A percentile compares a stretch with the other conserved stretches of the same genome.
These are phyloP conservation scores for Crioceris asparagi DNA, from an alignment of 2,888 invertebrate genomes.

Conservation along the genomic window DNA sequence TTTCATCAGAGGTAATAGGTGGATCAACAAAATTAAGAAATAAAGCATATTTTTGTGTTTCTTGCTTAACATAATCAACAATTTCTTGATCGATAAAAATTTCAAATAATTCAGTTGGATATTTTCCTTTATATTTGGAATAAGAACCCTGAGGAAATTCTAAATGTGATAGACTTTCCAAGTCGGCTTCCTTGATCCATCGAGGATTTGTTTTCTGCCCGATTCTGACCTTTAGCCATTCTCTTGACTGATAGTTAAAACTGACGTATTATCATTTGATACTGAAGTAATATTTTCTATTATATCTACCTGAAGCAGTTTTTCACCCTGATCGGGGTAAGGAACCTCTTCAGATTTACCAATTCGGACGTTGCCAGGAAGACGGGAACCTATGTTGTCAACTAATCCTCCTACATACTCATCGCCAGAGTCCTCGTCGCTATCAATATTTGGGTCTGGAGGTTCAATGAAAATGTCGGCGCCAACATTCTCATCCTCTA, in stretches of 20 bases:
- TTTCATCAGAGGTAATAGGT: constrained; percentile 7
- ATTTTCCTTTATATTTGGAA: background rate
- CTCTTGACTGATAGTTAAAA: too few relatives aligned
- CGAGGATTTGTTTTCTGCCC: too few relatives aligned
- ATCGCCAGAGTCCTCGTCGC: constrained; percentile 1
- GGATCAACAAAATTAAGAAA: constrained; percentile 9
- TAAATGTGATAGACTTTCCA: too few relatives aligned
- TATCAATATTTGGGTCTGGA: background rate
- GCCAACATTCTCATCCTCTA: too few relatives aligned
- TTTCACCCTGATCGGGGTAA: too few relatives aligned
- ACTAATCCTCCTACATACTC: background rate
- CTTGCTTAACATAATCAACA: constrained; percentile 3
- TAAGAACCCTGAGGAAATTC: constrained; percentile 1
- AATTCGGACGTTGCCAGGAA: constrained; percentile 1
- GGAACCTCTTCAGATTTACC: background rate
- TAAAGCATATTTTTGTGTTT: constrained; percentile 8
- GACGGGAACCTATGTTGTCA: constrained; percentile 1
- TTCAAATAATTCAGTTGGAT: background rate
- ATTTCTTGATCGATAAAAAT: constrained; percentile 8
- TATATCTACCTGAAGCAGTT: too few relatives aligned
- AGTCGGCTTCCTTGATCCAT: too few relatives aligned
- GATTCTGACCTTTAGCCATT: too few relatives aligned
- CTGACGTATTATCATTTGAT: background rate
- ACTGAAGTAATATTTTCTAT: constrained; percentile 1
- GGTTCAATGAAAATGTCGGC: background rate